Evolutionary conservation across 2,888 invertebrate genomes (phyloP), one percentile per base, ranked within the genome.

Genomic region (Pristionchus exspectatus): DNA sequence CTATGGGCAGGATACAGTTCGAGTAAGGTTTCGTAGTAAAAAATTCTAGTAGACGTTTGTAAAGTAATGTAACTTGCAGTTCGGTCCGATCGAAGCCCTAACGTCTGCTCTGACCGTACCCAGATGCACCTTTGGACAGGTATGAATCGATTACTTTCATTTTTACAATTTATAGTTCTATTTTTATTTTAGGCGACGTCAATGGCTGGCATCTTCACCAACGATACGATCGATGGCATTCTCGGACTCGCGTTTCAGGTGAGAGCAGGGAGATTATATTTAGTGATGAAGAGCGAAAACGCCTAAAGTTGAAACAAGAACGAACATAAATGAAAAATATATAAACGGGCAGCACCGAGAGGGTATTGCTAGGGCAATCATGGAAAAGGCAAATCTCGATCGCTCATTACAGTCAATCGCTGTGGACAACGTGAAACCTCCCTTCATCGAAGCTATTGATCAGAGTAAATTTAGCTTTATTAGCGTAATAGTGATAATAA

Each of bases 381-480:
- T n/a, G n/a, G n/a, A n/a, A n/a, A n/a, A n/a, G n/a, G n/a, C n/a
- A n/a, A n/a, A n/a, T n/a, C n/a, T n/a, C n/a, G n/a, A n/a, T n/a
- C n/a, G n/a, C 3, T 9, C 9, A 66, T 92, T 93, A 91, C 74
- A 89, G 93, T 97, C 97, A 44, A 98, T 99, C 95, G 96, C 98
- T 0, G 98, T 98, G 90, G 98, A 98, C 96, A 97, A 97, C 90
- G 98, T 98, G 86, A 96, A 96, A 84, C 98, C 99, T 0, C 97
- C 98, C 88, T 98, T 99, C 95, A 97, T 98, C 96, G 97, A 97
- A 95, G 97, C 99, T 97, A 96, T 97, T 91, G 96, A 96, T 84
- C 98, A 98, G 96, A 88, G 93, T 89, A 94, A 95, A 24, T 91
- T 95, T 0, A n/a, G n/a, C n/a, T n/a, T n/a, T n/a, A 24, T 33